These are phyloP conservation scores for Podarcis cretensis DNA, from an alignment of 2,113 vertebrate species.

Conservation along the genomic window DNA sequence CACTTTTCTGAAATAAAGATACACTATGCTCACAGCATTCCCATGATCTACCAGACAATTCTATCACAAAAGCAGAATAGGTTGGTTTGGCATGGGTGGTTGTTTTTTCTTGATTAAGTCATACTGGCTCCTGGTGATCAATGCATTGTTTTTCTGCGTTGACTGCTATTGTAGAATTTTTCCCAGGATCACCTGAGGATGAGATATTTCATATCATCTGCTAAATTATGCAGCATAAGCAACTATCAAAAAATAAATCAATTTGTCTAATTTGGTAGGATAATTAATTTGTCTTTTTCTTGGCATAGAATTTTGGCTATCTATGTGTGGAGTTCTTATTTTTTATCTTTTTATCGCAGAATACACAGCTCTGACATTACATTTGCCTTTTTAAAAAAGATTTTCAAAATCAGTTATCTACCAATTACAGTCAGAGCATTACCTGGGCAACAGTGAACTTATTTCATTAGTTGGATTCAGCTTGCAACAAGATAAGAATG, in stretches of 20 bases:
- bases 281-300: not conserved
- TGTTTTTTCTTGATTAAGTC: no score
- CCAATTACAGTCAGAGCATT: conserved; percentile 40
- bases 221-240: not conserved
- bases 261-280: not conserved
- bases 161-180: no score
- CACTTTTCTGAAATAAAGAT: no score
- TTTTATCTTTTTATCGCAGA: not conserved
- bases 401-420: conserved; percentile 45
- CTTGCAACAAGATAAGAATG: conserved; percentile 33
- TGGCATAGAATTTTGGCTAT: not conserved
- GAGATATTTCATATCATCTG: not conserved
- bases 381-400: conserved; percentile 38
- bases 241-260: not conserved
- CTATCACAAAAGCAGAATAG: no score
- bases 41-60: no score
- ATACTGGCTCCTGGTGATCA: no score
- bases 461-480: not conserved
- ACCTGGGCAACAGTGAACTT: conserved; percentile 19
- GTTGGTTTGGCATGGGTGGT: no score
- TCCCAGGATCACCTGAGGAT: not conserved
- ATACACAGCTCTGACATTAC: not conserved
- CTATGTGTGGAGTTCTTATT: not conserved
- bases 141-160: no score
- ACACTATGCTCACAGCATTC: no score